Percentiles rank a stretch among this genome's conserved stretches.
These are phyloP conservation scores for Tipula lateralis DNA, from an alignment of 2,888 invertebrate genomes.

Conservation along the genomic window DNA sequence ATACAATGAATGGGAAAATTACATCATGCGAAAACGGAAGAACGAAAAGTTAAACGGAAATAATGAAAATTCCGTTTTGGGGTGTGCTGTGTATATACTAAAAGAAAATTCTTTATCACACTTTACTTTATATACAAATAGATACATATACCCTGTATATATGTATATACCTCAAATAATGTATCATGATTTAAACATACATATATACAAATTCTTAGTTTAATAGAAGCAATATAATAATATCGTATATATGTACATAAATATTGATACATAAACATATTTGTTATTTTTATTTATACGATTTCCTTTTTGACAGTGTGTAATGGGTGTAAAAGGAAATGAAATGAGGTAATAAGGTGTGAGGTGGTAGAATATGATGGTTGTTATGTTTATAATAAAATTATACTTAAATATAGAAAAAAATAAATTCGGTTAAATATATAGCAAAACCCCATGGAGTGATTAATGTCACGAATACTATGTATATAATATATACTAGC, in stretches of 20 bases:
- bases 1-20: neutral
- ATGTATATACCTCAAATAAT: neutral
- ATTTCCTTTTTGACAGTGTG: neutral
- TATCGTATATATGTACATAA: neutral
- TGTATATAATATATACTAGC: neutral
- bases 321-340: neutral
- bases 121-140: neutral
- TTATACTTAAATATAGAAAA: neutral
- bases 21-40: neutral
- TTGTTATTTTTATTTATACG: slow-evolving; percentile 19
- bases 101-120: neutral
- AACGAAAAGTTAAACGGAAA: neutral
- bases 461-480: neutral
- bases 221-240: neutral
- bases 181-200: neutral
- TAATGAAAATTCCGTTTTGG: slow-evolving; percentile 19
- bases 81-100: neutral
- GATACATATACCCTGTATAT: neutral
- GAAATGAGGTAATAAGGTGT: neutral
- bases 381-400: neutral
- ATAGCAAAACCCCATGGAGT: neutral
- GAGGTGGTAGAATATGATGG: neutral
- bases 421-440: neutral
- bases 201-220: neutral
- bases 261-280: slow-evolving; percentile 11